Percentiles rank a stretch among this genome's conserved stretches.
These are phyloP conservation scores for Chelon labrosus DNA, from an alignment of 2,797 vertebrate species.

Conservation along the genomic window DNA sequence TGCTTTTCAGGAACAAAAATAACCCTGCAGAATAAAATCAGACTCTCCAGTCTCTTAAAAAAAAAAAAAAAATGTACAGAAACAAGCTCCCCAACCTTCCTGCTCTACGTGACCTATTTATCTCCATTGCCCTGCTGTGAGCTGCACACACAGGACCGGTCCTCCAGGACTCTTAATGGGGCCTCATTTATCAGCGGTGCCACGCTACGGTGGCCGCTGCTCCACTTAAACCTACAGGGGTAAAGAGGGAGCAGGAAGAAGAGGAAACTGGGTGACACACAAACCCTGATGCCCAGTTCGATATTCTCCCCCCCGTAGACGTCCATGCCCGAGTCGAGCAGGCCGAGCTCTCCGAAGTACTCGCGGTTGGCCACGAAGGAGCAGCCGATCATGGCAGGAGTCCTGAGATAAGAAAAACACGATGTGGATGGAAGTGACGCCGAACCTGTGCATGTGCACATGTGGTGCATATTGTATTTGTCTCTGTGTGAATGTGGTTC, in stretches of 20 bases:
- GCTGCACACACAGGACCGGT: slow-evolving; percentile 50
- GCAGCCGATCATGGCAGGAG: slow-evolving; percentile 98
- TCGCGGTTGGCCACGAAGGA: slow-evolving; percentile 95
- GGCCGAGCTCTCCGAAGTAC: slow-evolving; percentile 95
- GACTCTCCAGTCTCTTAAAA: slow-evolving; percentile 1
- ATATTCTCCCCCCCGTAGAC: slow-evolving; percentile 99
- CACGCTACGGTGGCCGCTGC: slow-evolving; percentile 56
- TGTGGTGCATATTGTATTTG: neutral
- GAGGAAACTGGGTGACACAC: slow-evolving; percentile 77
- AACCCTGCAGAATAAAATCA: neutral
- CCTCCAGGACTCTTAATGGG: slow-evolving; percentile 68
- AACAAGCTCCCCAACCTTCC: slow-evolving; percentile 22
- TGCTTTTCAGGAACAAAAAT: neutral
- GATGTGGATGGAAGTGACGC: neutral
- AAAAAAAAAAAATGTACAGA: slow-evolving; percentile 7
- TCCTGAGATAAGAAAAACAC: slow-evolving; percentile 78
- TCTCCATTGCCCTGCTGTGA: slow-evolving; percentile 49
- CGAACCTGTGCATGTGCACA: neutral
- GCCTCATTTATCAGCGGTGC: slow-evolving; percentile 72
- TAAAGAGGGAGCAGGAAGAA: slow-evolving; percentile 18
- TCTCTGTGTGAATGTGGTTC: neutral
- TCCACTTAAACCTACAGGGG: slow-evolving; percentile 67
- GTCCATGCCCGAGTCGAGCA: slow-evolving; percentile 97
- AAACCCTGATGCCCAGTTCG: slow-evolving; percentile 98
- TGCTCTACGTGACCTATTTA: slow-evolving; percentile 65